Conservation (phyloP, 92 coral and sea anemone genomes). For the Heteractis magnifica region DNA sequence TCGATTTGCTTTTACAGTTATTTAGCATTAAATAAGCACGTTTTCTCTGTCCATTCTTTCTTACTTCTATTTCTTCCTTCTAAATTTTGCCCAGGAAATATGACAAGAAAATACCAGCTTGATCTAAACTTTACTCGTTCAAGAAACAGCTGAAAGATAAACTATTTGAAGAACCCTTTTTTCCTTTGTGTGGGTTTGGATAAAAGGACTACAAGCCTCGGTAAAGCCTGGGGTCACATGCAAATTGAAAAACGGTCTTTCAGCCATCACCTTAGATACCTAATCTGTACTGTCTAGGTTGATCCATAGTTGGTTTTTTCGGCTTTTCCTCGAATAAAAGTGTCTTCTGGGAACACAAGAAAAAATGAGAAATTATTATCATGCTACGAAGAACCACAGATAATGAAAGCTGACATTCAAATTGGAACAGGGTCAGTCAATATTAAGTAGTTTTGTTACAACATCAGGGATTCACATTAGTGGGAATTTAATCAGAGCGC, state of each 20-base stretch:
- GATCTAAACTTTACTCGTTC: background rate
- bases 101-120: background rate
- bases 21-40: background rate
- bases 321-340: too few species aligned
- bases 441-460: background rate
- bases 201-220: background rate
- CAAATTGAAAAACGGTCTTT: background rate
- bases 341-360: too few species aligned
- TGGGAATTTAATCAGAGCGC: background rate
- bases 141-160: background rate
- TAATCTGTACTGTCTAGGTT: too few species aligned
- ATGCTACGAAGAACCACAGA: background rate
- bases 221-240: background rate
- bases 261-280: too few species aligned
- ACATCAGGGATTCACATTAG: background rate
- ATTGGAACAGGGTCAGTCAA: background rate
- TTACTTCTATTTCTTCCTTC: too few species aligned
- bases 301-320: too few species aligned
- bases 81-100: background rate
- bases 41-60: background rate
- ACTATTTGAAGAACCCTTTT: background rate
- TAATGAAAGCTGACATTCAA: background rate
- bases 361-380: too few species aligned
- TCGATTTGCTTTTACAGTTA: too few species aligned
- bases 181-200: background rate